Percentiles rank a stretch among this genome's conserved stretches.
These are phyloP conservation scores for Scomber japonicus DNA, from an alignment of 2,113 vertebrate genomes.

Conservation along the genomic window DNA sequence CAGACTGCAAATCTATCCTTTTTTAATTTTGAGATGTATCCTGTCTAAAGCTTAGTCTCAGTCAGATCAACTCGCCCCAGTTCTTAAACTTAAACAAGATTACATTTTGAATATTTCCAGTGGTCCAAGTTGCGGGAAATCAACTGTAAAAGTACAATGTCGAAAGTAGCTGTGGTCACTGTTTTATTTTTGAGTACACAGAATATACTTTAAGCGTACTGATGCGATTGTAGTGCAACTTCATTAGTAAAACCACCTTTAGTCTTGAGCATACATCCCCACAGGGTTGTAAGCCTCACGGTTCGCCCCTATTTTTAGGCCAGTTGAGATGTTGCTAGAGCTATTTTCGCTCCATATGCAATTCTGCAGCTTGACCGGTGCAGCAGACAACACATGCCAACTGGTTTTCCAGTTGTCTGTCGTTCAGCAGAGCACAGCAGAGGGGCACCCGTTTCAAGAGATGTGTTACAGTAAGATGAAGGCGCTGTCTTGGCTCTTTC, in stretches of 20 bases:
- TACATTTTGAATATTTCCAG: background rate
- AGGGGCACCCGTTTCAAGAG: slow-evolving; percentile 40
- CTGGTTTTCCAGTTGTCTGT: slow-evolving; percentile 51
- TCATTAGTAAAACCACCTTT: slow-evolving; percentile 37
- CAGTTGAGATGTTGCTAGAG: slow-evolving; percentile 60
- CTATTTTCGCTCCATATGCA: slow-evolving; percentile 71
- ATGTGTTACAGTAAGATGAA: slow-evolving; percentile 76
- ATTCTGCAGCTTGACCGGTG: slow-evolving; percentile 54
- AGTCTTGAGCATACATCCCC: slow-evolving; percentile 36
- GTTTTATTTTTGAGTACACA: background rate
- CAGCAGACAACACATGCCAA: slow-evolving; percentile 63
- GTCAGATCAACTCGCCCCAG: background rate
- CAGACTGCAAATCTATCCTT: too few species aligned
- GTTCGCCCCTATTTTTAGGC: slow-evolving; percentile 71
- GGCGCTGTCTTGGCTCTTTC: slow-evolving; percentile 44
- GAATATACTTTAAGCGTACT: background rate
- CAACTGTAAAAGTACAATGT: background rate
- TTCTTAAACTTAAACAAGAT: background rate
- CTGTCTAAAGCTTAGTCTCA: background rate
- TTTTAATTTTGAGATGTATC: background rate
- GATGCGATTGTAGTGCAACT: background rate
- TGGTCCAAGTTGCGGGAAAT: background rate
- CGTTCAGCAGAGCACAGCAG: slow-evolving; percentile 29
- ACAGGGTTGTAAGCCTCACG: slow-evolving; percentile 33
- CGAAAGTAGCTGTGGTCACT: background rate